A percentile compares a stretch with the other conserved stretches of the same genome.
phyloP scores from a whole-genome alignment of 2,797 vertebrate genomes.

The Gephyroberyx darwinii region DNA sequence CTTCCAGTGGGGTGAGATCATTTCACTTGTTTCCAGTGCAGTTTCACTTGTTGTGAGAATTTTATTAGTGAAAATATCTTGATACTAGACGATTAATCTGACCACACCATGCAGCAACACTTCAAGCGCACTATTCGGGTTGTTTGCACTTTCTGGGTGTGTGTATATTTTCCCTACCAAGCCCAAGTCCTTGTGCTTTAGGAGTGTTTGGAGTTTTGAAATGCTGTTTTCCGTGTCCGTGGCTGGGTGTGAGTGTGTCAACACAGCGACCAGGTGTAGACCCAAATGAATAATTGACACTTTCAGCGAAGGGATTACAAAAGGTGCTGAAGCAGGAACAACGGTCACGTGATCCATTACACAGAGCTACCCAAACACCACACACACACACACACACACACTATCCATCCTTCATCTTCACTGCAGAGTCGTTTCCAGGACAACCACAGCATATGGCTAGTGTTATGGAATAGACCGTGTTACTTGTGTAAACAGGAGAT shows the following conservation, averaged over 20 bases:
- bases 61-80: no score
- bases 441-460: no score
- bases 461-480: neutral
- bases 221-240: neutral
- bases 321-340: conserved; percentile 49
- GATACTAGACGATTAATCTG: no score
- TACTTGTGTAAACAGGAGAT: neutral
- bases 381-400: neutral
- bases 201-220: no score
- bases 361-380: conserved; percentile 11
- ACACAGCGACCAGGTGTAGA: conserved; percentile 43
- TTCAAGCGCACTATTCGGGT: neutral
- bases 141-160: conserved; percentile 14
- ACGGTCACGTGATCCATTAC: conserved; percentile 42
- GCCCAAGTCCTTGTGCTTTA: neutral
- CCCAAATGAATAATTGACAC: conserved; percentile 73
- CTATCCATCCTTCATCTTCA: neutral
- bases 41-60: no score
- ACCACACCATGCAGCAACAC: no score
- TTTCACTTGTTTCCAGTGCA: no score
- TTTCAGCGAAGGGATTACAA: conserved; percentile 36
- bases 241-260: conserved; percentile 32
- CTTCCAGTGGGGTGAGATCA: no score
- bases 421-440: neutral
- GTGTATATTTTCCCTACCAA: conserved; percentile 6